Evolutionary conservation across 2,888 invertebrate species (phyloP).

Genomic region (Aleiodes alternator): DNA sequence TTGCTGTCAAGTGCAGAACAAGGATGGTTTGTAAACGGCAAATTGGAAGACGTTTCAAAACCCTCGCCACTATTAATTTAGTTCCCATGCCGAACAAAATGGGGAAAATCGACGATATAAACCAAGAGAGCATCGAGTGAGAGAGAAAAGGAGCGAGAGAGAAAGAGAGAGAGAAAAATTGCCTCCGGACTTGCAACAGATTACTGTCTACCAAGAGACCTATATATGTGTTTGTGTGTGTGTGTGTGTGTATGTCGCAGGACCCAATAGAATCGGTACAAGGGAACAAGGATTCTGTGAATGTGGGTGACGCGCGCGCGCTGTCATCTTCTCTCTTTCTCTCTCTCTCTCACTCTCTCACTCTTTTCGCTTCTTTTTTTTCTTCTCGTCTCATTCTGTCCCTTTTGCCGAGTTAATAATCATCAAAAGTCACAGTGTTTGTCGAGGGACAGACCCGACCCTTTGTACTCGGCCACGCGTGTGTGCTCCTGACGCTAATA

Average conservation of each 20-base stretch:
- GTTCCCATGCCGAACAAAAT: constrained; percentile 69
- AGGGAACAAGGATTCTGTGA: constrained; percentile 37
- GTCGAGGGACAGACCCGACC: constrained; percentile 72
- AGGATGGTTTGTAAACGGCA: constrained; percentile 62
- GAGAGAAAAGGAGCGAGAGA: constrained; percentile 24
- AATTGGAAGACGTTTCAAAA: constrained; percentile 68
- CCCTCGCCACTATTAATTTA: constrained; percentile 74
- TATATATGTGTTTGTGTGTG: constrained; percentile 50
- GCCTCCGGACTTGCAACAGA: constrained; percentile 70
- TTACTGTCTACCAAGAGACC: constrained; percentile 67
- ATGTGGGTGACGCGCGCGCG: constrained; percentile 40
- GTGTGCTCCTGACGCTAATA: constrained; percentile 75
- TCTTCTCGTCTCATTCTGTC: constrained; percentile 46
- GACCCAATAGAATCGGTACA: constrained; percentile 16
- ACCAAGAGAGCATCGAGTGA: constrained; percentile 50
- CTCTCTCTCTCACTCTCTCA: constrained; percentile 49
- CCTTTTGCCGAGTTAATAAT: constrained; percentile 74
- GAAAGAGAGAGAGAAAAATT: constrained; percentile 55
- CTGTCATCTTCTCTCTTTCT: constrained; percentile 39
- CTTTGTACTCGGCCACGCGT: constrained; percentile 71
- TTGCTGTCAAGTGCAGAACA: constrained; percentile 52
- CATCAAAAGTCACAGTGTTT: constrained; percentile 76
- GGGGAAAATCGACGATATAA: constrained; percentile 56
- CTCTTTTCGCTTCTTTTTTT: constrained; percentile 42
- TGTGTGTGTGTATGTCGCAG: constrained; percentile 44